A percentile compares a stretch with the other conserved stretches of the same genome.
These are phyloP conservation scores for Mus musculus DNA, from an alignment of 2,113 vertebrate genomes.

Conservation along the genomic window DNA sequence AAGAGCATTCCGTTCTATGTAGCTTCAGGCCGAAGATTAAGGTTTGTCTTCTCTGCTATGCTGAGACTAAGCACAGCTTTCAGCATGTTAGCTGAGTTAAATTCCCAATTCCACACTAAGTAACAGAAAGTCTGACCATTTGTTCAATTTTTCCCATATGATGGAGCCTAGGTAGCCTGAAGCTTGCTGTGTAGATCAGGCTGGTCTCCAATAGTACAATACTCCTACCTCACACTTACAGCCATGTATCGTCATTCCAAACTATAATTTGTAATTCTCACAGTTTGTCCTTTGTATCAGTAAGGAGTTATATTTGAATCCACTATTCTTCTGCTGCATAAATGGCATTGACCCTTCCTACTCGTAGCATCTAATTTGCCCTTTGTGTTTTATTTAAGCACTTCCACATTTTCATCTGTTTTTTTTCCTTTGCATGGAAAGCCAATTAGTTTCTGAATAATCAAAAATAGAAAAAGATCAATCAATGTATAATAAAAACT, in stretches of 20 bases:
- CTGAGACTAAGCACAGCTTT: background rate
- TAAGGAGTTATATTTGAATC: background rate
- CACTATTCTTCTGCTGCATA: background rate
- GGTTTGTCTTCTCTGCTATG: background rate
- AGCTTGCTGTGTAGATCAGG: background rate
- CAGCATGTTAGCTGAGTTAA: too few relatives aligned
- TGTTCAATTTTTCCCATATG: background rate
- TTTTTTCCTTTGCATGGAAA: background rate
- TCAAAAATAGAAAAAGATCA: background rate
- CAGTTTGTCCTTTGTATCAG: background rate
- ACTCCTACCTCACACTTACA: background rate
- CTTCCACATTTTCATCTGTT: constrained; percentile 5
- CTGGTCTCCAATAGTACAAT: background rate
- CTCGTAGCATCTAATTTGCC: background rate
- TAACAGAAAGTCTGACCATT: background rate
- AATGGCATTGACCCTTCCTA: background rate
- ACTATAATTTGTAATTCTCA: background rate
- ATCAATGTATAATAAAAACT: background rate
- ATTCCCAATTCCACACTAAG: too few relatives aligned
- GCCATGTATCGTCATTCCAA: background rate
- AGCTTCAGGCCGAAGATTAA: background rate
- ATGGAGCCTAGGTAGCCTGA: background rate
- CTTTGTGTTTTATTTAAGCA: background rate
- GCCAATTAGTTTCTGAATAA: background rate
- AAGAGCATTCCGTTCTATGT: background rate